Base-by-base conservation (phyloP, 30 jellyfish, hydroid and myxozoan species). In the Aurelia sp. region DNA sequence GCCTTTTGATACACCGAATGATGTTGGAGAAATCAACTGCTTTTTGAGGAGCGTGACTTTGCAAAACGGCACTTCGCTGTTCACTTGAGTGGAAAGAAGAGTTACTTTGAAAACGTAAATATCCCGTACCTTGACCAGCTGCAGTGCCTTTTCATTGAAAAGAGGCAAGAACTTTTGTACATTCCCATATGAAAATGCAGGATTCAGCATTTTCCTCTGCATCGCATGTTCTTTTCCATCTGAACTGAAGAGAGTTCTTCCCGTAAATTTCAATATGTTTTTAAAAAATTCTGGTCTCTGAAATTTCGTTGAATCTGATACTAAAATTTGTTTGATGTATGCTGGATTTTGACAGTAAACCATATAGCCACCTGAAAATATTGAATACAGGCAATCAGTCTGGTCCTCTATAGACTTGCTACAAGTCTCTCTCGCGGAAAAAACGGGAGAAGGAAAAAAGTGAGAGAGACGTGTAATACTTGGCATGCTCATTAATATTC, bases 201-300 rank as follows among this genome's bases (percentile, higher is more conserved):
- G 89, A 55, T 79, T 79, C 71, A 79, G 66, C 58, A 79, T 55
- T 52, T 41, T 41, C 31, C 89, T 64, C 20, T 79, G 89, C 89
- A 47, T 9, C 15, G 89, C 80, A 65, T 79, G 89, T 71, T n/a
- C 60, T 59, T 79, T 79, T 22, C 80, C 80, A 35, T 63, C 47
- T 37, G 76, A 61, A 19, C 6, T 44, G 35, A 79, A 79, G 2
- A 79, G 73, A 3, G 57, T 61, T 22, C 19, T 61, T 18, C 73
- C 89, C 4, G 33, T 15, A n/a, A n/a, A n/a, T 1, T 27, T 35
- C 62, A 63, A 6, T 4, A 66, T 20, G 12, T 63, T 44, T n/a
- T 15, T 61, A 19, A 41, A 15, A n/a, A 79, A 18, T 44, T 48
- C 44, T 4, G 89, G 89, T 35, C 76, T 64, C 16, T 50, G 22